phyloP scores from a whole-genome alignment of 1,140 invertebrate species.

The Achatina immaculata region DNA sequence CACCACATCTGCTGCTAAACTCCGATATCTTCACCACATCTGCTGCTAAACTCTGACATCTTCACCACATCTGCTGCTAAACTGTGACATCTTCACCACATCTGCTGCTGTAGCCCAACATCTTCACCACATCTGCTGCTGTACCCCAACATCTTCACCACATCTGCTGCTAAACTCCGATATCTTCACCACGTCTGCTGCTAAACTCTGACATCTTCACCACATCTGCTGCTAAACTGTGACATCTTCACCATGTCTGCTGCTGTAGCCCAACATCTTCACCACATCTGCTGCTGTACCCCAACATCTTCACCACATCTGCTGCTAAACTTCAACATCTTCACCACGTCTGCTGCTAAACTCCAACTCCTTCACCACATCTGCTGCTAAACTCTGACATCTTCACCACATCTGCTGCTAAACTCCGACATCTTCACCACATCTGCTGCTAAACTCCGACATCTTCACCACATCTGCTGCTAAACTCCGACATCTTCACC shows the following conservation, averaged over 20 bases:
- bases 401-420: background rate
- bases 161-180: too few relatives aligned
- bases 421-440: background rate
- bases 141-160: too few relatives aligned
- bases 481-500: background rate
- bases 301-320: background rate
- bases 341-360: background rate
- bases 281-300: background rate
- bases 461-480: background rate
- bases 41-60: too few relatives aligned
- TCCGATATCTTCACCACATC: too few relatives aligned
- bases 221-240: background rate
- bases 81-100: too few relatives aligned
- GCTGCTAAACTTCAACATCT: background rate
- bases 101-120: too few relatives aligned
- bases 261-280: background rate
- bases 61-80: too few relatives aligned
- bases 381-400: background rate
- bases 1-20: too few relatives aligned
- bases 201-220: background rate
- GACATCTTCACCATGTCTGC: background rate
- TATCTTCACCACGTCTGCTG: too few relatives aligned
- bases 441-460: background rate
- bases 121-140: too few relatives aligned
- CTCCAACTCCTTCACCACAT: background rate